A percentile compares a stretch with the other conserved stretches of the same genome.
phyloP scores from a whole-genome alignment of 2,888 invertebrate species.

The Pollenia angustigena region DNA sequence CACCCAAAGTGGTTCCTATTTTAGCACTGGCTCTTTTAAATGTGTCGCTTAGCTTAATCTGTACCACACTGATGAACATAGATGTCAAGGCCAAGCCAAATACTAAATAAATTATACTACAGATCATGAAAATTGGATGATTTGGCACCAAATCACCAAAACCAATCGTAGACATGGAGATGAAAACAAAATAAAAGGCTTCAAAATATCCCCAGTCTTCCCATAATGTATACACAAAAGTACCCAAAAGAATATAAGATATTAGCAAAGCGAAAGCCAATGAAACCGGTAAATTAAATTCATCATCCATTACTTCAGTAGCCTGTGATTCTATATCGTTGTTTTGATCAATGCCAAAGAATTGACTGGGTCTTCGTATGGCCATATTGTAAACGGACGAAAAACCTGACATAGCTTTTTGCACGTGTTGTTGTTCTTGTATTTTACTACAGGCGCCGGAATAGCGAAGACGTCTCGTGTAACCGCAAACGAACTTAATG shows the following conservation, averaged over 20 bases:
- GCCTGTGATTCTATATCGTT: constrained; percentile 85
- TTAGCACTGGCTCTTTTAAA: constrained; percentile 94
- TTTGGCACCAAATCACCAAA: constrained; percentile 96
- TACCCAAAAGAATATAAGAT: constrained; percentile 94
- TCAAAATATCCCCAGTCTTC: constrained; percentile 96
- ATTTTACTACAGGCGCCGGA: constrained; percentile 93
- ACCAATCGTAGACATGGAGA: constrained; percentile 98
- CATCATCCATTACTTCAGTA: constrained; percentile 90
- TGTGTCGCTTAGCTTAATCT: constrained; percentile 91
- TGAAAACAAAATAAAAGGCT: constrained; percentile 98
- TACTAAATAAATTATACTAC: constrained; percentile 95
- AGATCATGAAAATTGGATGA: constrained; percentile 94
- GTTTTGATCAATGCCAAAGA: constrained; percentile 85
- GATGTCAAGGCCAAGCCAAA: constrained; percentile 97
- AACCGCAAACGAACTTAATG: constrained; percentile 96
- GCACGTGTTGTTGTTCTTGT: constrained; percentile 89
- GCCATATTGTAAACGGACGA: constrained; percentile 92
- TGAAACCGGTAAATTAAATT: constrained; percentile 97
- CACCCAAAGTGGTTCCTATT: constrained; percentile 92
- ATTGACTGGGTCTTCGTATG: constrained; percentile 89
- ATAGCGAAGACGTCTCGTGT: constrained; percentile 92
- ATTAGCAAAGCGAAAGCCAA: constrained; percentile 93
- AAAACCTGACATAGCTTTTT: constrained; percentile 93
- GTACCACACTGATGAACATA: constrained; percentile 98
- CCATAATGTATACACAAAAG: constrained; percentile 90